Evolutionary conservation across 2,888 invertebrate genomes (phyloP), one percentile per base, ranked within the genome.

Genomic region (Macaria notata): DNA sequence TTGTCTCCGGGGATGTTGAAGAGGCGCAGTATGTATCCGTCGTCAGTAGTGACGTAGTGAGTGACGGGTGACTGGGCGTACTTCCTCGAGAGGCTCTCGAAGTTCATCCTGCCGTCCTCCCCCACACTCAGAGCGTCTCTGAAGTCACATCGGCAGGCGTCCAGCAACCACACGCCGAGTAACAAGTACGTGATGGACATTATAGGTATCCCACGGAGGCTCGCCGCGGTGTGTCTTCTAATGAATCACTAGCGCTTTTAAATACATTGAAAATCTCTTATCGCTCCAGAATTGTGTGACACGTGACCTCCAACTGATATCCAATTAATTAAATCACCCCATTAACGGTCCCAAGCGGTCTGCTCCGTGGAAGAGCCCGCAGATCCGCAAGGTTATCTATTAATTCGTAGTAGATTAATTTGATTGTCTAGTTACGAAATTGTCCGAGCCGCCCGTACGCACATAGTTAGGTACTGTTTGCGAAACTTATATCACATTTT

Each of bases 1-100:
- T 31, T 62, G n/a, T 66, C 45, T 0, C 75, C 77, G 4, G 62
- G 66, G 3, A 82, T 59, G 8, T 69, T 65, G 44, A 67, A 76
- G 0, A 78, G 9, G 3, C 64, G 69, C 5, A 79, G 58, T 3
- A 73, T 69, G 54, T 80, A 80, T 4, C 74, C 76, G 46, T 81
- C 81, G 36, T 76, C 68, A 3, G 79, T 79, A 4, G 54, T 57
- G 3, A 76, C 69, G 2, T 68, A 50, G 45, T 76, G 62, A n/a
- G 66, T 63, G 5, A 61, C 55, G 0, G 70, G 60, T 0, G 6
- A 9, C 36, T 70, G 55, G 0, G 72, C 72, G 51, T 69, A 65
- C 50, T 68, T 66, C 0, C 4, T 31, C 3, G 72, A 61, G 2
- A 77, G 53, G 42, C 66, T 51, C 0, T 56, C 58, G 50, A 75